Conservation (phyloP, 2,113 vertebrate genomes). For the Lanius collurio region DNA sequence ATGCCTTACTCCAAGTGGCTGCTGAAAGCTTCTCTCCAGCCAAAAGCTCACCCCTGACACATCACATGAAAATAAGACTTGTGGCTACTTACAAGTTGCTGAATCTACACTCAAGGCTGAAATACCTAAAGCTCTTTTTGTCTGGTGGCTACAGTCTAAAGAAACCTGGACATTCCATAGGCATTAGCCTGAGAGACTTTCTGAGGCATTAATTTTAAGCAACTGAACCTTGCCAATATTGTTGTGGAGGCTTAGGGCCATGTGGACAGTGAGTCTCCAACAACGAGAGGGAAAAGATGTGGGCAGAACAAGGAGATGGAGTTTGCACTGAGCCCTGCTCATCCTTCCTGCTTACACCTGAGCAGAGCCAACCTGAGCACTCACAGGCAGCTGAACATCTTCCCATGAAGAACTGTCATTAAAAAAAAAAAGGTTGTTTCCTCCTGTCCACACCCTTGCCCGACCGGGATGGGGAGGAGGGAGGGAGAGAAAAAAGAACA, state of each 20-base stretch:
- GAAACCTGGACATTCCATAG: neutral
- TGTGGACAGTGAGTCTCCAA: neutral
- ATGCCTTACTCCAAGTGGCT: neutral
- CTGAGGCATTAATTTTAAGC: neutral
- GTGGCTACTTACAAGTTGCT: neutral
- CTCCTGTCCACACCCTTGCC: neutral
- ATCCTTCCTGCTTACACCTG: neutral
- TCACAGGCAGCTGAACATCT: neutral
- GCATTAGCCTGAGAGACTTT: neutral
- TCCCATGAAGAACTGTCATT: neutral
- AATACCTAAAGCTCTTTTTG: neutral
- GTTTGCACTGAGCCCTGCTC: neutral
- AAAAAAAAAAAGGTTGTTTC: neutral
- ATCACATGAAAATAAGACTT: neutral
- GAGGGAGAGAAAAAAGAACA: neutral
- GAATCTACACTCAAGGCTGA: neutral
- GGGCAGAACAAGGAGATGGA: neutral
- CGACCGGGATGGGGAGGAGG: neutral
- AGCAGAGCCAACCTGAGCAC: neutral
- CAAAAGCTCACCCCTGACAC: neutral
- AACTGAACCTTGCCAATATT: neutral
- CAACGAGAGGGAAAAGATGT: neutral
- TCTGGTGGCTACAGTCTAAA: neutral
- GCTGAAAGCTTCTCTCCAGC: neutral
- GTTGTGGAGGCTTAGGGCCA: neutral